Percentiles rank a stretch among this genome's conserved stretches.
These are phyloP conservation scores for Coccyzus lansbergi DNA, from an alignment of 2,797 vertebrate species.

Conservation along the genomic window DNA sequence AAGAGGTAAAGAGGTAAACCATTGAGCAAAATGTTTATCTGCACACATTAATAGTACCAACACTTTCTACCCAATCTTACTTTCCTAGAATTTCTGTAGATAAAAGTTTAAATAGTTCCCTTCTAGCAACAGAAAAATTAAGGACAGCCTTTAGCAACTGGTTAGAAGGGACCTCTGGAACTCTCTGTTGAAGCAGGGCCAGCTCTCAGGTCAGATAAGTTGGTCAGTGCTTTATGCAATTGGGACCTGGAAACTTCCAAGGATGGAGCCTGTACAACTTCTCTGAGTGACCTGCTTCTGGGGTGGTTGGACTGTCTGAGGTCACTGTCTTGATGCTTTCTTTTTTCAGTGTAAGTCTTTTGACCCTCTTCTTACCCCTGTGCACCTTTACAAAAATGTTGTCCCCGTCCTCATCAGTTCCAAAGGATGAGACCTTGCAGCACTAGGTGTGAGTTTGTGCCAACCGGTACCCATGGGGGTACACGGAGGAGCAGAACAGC, in stretches of 20 bases:
- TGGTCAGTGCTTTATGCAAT: neutral
- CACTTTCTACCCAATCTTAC: neutral
- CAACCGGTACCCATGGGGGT: neutral
- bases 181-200: neutral
- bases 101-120: neutral
- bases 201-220: neutral
- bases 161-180: neutral
- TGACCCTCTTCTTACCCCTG: neutral
- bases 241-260: neutral
- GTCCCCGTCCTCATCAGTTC: rapidly evolving
- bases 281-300: neutral
- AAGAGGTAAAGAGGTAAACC: neutral
- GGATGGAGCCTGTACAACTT: neutral
- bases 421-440: neutral
- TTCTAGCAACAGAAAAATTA: neutral
- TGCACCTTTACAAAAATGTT: neutral
- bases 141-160: neutral
- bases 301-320: neutral
- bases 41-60: neutral
- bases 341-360: neutral
- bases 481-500: too few species aligned
- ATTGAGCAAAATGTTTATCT: neutral
- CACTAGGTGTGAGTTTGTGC: neutral
- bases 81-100: neutral
- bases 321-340: neutral